phyloP scores from a whole-genome alignment of 2,797 vertebrate species.

The Myiotriccus ornatus region DNA sequence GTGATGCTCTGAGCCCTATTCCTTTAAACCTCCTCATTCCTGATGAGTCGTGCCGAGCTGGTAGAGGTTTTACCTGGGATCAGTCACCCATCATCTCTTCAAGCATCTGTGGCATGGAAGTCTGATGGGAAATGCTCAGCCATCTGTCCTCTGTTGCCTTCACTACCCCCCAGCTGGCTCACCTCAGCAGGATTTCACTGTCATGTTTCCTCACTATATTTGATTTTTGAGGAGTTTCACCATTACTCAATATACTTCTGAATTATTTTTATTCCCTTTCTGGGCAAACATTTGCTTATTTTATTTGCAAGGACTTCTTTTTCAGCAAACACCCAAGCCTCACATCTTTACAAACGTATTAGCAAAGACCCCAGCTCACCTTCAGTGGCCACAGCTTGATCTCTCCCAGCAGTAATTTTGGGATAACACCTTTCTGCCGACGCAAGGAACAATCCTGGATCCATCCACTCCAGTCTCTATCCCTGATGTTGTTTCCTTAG shows the following conservation, averaged over 20 bases:
- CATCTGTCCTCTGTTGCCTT: background rate
- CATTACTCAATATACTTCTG: background rate
- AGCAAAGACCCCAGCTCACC: background rate
- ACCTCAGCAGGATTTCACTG: background rate
- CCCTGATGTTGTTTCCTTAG: background rate
- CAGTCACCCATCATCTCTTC: background rate
- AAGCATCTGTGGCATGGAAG: background rate
- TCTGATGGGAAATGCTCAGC: background rate
- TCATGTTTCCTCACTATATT: background rate
- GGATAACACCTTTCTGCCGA: background rate
- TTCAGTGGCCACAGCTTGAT: background rate
- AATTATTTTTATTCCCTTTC: background rate
- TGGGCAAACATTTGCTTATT: background rate
- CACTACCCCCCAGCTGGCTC: rapidly evolving
- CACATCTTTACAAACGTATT: background rate
- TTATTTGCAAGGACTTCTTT: background rate
- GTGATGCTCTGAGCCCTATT: background rate
- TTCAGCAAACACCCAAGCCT: background rate
- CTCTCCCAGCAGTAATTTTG: background rate
- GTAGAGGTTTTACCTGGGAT: background rate
- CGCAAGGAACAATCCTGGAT: background rate
- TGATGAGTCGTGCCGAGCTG: rapidly evolving
- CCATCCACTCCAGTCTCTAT: background rate
- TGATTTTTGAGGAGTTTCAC: background rate
- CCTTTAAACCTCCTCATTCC: background rate